phyloP scores from a whole-genome alignment of 2,888 invertebrate genomes.

The Diplazon laetatorius region DNA sequence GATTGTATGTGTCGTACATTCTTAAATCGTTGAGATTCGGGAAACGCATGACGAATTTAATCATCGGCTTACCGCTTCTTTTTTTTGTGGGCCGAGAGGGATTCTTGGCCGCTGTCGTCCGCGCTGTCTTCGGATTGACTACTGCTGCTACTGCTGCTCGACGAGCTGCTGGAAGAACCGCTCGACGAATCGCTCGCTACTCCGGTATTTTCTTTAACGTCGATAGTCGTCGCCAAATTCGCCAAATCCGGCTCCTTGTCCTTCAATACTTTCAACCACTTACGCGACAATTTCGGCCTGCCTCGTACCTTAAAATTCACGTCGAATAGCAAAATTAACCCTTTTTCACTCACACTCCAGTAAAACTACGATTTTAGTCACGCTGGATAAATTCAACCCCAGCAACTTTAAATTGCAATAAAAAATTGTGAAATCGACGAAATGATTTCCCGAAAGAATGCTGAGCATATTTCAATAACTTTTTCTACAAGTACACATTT shows the following conservation, averaged over 20 bases:
- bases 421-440: too few relatives aligned
- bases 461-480: too few relatives aligned
- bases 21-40: background rate
- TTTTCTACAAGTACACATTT: too few relatives aligned
- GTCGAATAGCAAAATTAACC: too few relatives aligned
- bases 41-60: conserved; percentile 10
- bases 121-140: conserved; percentile 89
- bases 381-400: too few relatives aligned
- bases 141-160: conserved; percentile 86
- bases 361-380: too few relatives aligned
- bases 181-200: conserved; percentile 97
- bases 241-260: conserved; percentile 91
- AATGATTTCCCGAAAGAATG: too few relatives aligned
- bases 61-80: conserved; percentile 85
- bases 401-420: too few relatives aligned
- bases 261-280: conserved; percentile 91
- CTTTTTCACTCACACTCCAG: too few relatives aligned
- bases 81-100: conserved; percentile 92
- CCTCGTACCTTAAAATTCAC: conserved; percentile 92
- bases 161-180: conserved; percentile 89
- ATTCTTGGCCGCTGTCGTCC: conserved; percentile 92
- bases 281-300: conserved; percentile 96
- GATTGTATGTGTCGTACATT: too few relatives aligned
- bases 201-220: conserved; percentile 93
- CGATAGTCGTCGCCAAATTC: conserved; percentile 91